Percentiles rank a stretch among this genome's conserved stretches.
phyloP scores from a whole-genome alignment of 2,797 vertebrate species.

The Onychomys arenicola region DNA sequence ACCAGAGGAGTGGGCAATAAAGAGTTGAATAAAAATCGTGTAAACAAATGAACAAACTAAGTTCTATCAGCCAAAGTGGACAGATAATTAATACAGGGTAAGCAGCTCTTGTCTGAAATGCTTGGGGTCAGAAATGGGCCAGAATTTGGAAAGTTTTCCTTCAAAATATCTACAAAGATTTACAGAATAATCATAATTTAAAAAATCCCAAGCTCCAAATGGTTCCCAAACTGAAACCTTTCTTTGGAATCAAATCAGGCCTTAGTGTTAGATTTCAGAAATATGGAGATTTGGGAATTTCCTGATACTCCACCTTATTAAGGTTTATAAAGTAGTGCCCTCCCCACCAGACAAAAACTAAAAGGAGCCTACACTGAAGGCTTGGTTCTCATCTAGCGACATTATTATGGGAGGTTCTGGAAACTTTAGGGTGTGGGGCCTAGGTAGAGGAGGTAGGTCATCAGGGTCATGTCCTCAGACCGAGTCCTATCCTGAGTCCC shows the following conservation, averaged over 20 bases:
- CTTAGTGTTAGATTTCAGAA: neutral
- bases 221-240: neutral
- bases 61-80: neutral
- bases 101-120: neutral
- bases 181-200: neutral
- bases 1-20: neutral
- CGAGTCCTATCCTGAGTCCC: neutral
- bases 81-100: neutral
- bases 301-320: neutral
- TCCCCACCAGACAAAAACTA: neutral
- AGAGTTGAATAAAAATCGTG: neutral
- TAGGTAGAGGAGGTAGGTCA: neutral
- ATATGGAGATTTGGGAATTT: neutral
- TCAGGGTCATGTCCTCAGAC: too few relatives aligned
- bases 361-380: neutral
- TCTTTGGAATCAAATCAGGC: neutral
- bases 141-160: neutral
- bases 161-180: neutral
- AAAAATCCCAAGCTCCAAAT: neutral
- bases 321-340: neutral
- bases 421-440: neutral
- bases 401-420: neutral
- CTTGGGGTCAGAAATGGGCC: neutral
- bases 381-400: neutral
- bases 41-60: neutral